phyloP scores from a whole-genome alignment of 2,888 invertebrate species.

The Furcula furcula region DNA sequence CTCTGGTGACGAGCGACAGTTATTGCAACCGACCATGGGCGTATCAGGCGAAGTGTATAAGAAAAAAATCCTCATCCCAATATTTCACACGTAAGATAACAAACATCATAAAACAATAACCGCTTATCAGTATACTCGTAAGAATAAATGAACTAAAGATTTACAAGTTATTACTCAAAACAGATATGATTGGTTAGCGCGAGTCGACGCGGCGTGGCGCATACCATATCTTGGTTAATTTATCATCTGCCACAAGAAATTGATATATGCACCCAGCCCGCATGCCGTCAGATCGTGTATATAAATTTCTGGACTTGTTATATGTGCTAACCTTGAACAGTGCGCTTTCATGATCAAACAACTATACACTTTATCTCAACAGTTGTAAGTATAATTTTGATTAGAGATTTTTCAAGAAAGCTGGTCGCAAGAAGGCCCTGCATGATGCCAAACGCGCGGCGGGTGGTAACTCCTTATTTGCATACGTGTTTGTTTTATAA shows the following conservation, averaged over 20 bases:
- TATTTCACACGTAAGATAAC: background rate
- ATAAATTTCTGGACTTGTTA: conserved; percentile 49
- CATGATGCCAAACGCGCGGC: conserved; percentile 60
- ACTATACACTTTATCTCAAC: conserved; percentile 29
- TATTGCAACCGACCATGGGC: too few relatives aligned
- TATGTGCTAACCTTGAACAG: conserved; percentile 46
- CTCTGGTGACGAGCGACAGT: too few relatives aligned
- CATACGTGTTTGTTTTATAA: conserved; percentile 67
- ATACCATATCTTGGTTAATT: conserved; percentile 58
- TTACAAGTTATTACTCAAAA: conserved; percentile 30
- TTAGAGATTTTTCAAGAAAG: conserved; percentile 6
- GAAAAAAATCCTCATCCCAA: too few relatives aligned
- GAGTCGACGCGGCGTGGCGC: conserved; percentile 40
- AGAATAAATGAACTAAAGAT: conserved; percentile 22
- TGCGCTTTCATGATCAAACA: conserved; percentile 5
- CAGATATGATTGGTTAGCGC: conserved; percentile 33
- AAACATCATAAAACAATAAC: conserved; percentile 25
- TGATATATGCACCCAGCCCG: conserved; percentile 56
- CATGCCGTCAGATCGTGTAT: conserved; percentile 39
- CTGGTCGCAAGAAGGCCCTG: conserved; percentile 37
- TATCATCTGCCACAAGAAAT: conserved; percentile 64
- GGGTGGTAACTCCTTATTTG: conserved; percentile 69
- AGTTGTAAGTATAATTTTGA: conserved; percentile 15
- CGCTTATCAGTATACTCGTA: conserved; percentile 23
- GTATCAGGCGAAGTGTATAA: too few relatives aligned